Evolutionary conservation across 2,797 vertebrate genomes (phyloP).

Genomic region (Lagorchestes hirsutus): DNA sequence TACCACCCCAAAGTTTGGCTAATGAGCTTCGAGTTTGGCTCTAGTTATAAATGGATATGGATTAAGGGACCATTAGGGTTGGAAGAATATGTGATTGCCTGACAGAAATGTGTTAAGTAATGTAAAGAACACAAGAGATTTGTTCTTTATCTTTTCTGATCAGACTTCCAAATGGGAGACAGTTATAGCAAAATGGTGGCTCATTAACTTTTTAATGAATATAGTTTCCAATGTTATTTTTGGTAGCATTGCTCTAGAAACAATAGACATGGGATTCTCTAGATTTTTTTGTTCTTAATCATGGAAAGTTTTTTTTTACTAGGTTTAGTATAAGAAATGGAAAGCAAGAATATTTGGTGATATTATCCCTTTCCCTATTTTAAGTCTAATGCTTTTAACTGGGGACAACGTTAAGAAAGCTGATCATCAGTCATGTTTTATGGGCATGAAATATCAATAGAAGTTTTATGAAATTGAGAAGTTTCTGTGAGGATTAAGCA

Average conservation of each 20-base stretch:
- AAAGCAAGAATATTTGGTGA: slow-evolving; percentile 48
- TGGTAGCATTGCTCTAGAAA: slow-evolving; percentile 40
- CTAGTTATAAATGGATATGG: slow-evolving; percentile 29
- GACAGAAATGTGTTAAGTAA: background rate
- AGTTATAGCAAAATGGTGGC: slow-evolving; percentile 22
- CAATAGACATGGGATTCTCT: slow-evolving; percentile 23
- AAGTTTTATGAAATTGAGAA: slow-evolving; percentile 76
- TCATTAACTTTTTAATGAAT: slow-evolving; percentile 22
- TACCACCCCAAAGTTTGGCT: background rate
- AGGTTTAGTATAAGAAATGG: slow-evolving; percentile 58
- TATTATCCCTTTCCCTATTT: background rate
- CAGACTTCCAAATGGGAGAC: slow-evolving; percentile 26
- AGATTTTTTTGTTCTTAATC: slow-evolving; percentile 41
- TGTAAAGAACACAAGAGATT: slow-evolving; percentile 8
- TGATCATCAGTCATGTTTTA: slow-evolving; percentile 66
- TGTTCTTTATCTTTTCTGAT: slow-evolving; percentile 48
- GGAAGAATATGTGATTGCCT: slow-evolving; percentile 16
- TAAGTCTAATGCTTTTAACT: slow-evolving; percentile 64
- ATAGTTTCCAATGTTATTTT: slow-evolving; percentile 32
- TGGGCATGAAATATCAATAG: slow-evolving; percentile 65
- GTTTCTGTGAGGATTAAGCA: slow-evolving; percentile 77
- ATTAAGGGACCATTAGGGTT: slow-evolving; percentile 13
- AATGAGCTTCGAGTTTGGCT: background rate
- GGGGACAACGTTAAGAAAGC: slow-evolving; percentile 45
- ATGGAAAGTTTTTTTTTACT: slow-evolving; percentile 32